Conservation (phyloP, 2,888 invertebrate genomes). For the Zaprionus obscuricornis region DNA sequence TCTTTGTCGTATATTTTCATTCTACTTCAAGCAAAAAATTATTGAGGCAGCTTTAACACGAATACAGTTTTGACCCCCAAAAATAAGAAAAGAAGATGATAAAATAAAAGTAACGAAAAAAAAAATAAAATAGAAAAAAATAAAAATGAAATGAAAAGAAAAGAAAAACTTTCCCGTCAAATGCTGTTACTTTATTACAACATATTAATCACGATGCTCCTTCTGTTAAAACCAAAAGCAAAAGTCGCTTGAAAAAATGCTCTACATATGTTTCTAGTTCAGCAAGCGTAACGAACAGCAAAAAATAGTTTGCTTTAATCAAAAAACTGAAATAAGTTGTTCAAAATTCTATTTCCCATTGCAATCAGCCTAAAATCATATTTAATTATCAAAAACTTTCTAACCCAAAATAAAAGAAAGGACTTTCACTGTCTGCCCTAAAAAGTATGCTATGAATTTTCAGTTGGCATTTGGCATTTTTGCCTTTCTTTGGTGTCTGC, state of each 20-base stretch:
- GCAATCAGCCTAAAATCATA: too few relatives aligned
- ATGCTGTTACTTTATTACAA: slow-evolving; percentile 47
- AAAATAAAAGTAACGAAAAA: background rate
- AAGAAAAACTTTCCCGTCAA: slow-evolving; percentile 38
- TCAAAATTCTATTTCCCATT: too few relatives aligned
- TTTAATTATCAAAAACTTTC: too few relatives aligned
- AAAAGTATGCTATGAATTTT: too few relatives aligned
- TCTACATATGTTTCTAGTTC: background rate
- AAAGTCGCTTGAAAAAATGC: background rate
- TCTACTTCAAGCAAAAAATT: too few relatives aligned
- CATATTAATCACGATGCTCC: slow-evolving; percentile 51
- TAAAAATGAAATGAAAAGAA: slow-evolving; percentile 2
- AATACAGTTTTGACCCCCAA: slow-evolving; percentile 47
- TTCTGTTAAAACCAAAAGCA: slow-evolving; percentile 4
- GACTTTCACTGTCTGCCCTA: too few relatives aligned
- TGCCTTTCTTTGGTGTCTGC: too few relatives aligned
- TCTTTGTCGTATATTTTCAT: too few relatives aligned
- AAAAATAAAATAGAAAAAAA: slow-evolving; percentile 2
- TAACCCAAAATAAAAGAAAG: too few relatives aligned
- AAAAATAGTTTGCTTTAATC: too few relatives aligned
- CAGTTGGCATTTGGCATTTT: too few relatives aligned
- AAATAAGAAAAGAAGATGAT: background rate
- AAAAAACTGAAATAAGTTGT: too few relatives aligned
- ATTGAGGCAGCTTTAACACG: slow-evolving; percentile 45
- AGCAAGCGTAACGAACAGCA: background rate